These are phyloP conservation scores for Plecturocebus donacophilus DNA, from an alignment of 2,113 vertebrate genomes.

Conservation along the genomic window DNA sequence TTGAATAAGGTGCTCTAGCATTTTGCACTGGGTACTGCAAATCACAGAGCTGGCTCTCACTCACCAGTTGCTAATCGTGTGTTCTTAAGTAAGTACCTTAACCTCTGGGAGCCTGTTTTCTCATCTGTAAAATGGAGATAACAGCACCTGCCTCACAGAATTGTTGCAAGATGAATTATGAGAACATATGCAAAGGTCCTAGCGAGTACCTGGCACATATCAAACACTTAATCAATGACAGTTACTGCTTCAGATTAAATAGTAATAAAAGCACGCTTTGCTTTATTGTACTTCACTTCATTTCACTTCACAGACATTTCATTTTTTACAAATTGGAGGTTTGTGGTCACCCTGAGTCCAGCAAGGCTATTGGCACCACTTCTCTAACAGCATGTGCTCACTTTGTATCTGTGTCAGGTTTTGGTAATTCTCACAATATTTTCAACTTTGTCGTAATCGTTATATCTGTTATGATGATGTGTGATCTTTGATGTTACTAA, in stretches of 20 bases:
- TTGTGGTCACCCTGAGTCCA: neutral
- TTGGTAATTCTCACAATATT: neutral
- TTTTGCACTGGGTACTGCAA: neutral
- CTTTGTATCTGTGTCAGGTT: neutral
- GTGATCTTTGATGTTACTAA: neutral
- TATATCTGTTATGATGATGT: neutral
- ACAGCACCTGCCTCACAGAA: neutral
- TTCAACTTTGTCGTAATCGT: neutral
- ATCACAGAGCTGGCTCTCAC: neutral
- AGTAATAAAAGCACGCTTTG: neutral
- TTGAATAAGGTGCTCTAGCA: neutral
- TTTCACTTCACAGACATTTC: neutral
- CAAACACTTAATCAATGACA: neutral
- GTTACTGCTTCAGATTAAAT: neutral
- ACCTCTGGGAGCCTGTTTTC: neutral
- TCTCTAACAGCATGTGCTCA: neutral
- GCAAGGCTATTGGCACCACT: neutral
- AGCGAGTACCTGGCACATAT: accelerated
- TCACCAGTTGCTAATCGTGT: neutral
- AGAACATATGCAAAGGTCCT: neutral
- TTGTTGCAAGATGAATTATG: neutral
- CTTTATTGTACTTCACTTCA: neutral
- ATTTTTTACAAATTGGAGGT: neutral
- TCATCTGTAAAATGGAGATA: neutral
- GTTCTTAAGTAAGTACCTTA: neutral